A percentile compares a stretch with the other conserved stretches of the same genome.
Evolutionary conservation across 2,113 vertebrate species (phyloP).

Genomic region (Semicossyphus pulcher): DNA sequence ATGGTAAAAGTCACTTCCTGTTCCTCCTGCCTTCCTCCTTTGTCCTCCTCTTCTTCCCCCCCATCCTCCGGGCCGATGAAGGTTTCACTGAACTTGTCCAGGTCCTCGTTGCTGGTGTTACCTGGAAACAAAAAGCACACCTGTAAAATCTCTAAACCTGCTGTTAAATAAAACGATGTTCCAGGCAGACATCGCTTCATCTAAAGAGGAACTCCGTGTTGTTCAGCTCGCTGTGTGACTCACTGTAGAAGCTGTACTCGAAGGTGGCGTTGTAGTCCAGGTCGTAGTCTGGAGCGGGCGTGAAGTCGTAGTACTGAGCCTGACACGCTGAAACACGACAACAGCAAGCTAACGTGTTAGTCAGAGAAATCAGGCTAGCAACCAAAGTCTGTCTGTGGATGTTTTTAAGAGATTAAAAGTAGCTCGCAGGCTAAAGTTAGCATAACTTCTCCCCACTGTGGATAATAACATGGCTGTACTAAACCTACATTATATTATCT

Average conservation of each 20-base stretch:
- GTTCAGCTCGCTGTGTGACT: neutral
- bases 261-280: constrained; percentile 52
- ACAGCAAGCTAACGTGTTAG: too few species aligned
- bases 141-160: too few species aligned
- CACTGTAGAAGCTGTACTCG: constrained; percentile 59
- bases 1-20: constrained; percentile 8
- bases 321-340: constrained; percentile 2
- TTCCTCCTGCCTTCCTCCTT: neutral
- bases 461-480: too few species aligned
- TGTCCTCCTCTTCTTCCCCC: constrained; percentile 11
- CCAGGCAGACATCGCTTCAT: too few species aligned
- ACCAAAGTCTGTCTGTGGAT: too few species aligned
- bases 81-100: constrained; percentile 23
- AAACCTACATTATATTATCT: too few species aligned
- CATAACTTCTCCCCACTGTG: too few species aligned
- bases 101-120: constrained; percentile 48
- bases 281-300: constrained; percentile 34
- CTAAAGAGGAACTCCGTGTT: too few species aligned
- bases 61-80: neutral
- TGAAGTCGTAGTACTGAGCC: constrained; percentile 5
- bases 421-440: too few species aligned
- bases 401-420: too few species aligned
- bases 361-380: too few species aligned
- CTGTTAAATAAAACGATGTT: too few species aligned
- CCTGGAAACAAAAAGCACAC: constrained; percentile 17